Evolutionary conservation across 2,888 invertebrate genomes (phyloP).

Genomic region (Heliconius erato): DNA sequence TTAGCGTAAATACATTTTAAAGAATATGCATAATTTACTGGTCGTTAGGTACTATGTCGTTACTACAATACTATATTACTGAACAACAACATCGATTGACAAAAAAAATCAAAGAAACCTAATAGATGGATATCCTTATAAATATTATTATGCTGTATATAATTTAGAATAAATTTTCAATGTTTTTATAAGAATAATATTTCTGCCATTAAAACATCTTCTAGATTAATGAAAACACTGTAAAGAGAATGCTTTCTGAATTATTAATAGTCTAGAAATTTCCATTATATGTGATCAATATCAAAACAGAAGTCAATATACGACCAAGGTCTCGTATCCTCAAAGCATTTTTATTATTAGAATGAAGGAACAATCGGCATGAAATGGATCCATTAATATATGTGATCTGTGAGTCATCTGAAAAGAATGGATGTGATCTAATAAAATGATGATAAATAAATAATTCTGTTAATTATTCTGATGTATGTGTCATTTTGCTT

Average conservation of each 20-base stretch:
- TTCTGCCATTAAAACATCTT: too few species aligned
- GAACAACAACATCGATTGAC: too few species aligned
- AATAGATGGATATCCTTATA: too few species aligned
- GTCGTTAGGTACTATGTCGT: too few species aligned
- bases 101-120: too few species aligned
- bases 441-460: conserved; percentile 48
- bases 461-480: conserved; percentile 8
- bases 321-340: conserved; percentile 31
- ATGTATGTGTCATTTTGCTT: not conserved
- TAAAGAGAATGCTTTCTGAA: not conserved
- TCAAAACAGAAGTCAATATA: conserved; percentile 32
- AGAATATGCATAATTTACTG: too few species aligned
- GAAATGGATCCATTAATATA: conserved; percentile 51
- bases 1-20: too few species aligned
- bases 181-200: too few species aligned
- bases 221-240: too few species aligned
- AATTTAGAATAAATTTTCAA: too few species aligned
- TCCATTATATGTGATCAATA: not conserved
- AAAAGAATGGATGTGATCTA: conserved; percentile 51
- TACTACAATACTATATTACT: too few species aligned
- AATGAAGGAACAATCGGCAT: conserved; percentile 48
- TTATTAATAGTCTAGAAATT: not conserved
- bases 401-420: conserved; percentile 50
- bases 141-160: too few species aligned
- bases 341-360: conserved; percentile 40